Evolutionary conservation across 37 sponge, comb jelly and placozoan species (phyloP), one percentile per base, ranked within the genome.

Genomic region (Oopsacas minuta): DNA sequence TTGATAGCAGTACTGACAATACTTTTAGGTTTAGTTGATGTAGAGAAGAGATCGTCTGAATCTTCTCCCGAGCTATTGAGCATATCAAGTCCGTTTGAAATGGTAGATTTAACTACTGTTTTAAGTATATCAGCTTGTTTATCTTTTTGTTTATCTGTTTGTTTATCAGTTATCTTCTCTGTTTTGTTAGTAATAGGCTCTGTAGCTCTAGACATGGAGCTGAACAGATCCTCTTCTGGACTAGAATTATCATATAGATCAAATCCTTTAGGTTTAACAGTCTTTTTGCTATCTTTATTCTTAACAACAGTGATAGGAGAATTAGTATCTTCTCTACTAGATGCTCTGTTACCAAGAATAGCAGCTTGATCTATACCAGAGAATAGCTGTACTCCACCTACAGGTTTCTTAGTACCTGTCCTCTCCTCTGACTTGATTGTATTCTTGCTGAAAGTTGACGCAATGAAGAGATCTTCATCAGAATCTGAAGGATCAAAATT

Each of bases 31-130:
- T 5, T n/a, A 25, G 30, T 12, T 3, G 75, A 34, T 12, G 22
- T 61, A 61, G 75, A 61, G 30, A 61, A 61, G 28, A 61, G 75
- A 34, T 61, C 75, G 30, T 61, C 75, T 34, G 75, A 61, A n/a
- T 61, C 75, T 12, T 61, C 75, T 25, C 30, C 75, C 1, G 75
- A 61, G 30, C 75, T n/a, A 34, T 61, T n/a, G 28, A 61, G 28
- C 28, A 61, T 25, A 5, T 61, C 30, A 34, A 61, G 75, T 61
- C 17, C 17, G 75, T 61, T 61, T 3, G 75, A 10, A 34, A 3
- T 61, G 28, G 30, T 25, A 25, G 75, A 12, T 34, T n/a, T 61
- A 10, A 34, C 1, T 5, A 3, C 22, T 3, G 75, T 5, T 25
- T 10, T 10, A 61, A 34, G 7, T 3, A 3, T 5, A 61, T 3